A percentile compares a stretch with the other conserved stretches of the same genome.
Conservation (phyloP, 2,797 vertebrate genomes). For the Fratercula arctica region DNA sequence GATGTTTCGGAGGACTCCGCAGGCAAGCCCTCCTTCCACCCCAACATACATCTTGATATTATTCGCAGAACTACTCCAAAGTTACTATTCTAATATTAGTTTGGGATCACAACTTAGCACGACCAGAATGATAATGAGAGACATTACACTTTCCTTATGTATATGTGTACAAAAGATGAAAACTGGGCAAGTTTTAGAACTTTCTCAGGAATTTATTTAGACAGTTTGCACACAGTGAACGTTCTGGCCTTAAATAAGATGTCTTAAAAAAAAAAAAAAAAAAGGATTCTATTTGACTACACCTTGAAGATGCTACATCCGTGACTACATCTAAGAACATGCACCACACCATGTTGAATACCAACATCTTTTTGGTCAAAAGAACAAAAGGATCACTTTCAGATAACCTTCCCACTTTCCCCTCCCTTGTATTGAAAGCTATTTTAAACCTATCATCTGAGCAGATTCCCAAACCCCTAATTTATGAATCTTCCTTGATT, state of each 20-base stretch:
- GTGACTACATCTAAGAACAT: background rate
- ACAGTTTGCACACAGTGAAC: background rate
- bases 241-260: background rate
- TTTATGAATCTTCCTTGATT: slow-evolving; percentile 61
- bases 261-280: background rate
- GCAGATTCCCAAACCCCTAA: slow-evolving; percentile 1
- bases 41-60: background rate
- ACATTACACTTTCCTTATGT: background rate
- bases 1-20: background rate
- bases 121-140: background rate
- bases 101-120: background rate
- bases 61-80: background rate
- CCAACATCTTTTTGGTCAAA: background rate
- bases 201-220: background rate
- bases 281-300: background rate
- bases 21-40: background rate
- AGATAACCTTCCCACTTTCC: background rate
- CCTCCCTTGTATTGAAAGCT: background rate
- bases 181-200: background rate
- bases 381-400: background rate
- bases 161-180: background rate
- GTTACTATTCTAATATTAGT: background rate
- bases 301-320: background rate
- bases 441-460: slow-evolving; percentile 12
- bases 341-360: background rate